Percentiles rank a stretch among this genome's conserved stretches.
Evolutionary conservation across 2,113 vertebrate species (phyloP).

Genomic region (Pedionomus torquatus): DNA sequence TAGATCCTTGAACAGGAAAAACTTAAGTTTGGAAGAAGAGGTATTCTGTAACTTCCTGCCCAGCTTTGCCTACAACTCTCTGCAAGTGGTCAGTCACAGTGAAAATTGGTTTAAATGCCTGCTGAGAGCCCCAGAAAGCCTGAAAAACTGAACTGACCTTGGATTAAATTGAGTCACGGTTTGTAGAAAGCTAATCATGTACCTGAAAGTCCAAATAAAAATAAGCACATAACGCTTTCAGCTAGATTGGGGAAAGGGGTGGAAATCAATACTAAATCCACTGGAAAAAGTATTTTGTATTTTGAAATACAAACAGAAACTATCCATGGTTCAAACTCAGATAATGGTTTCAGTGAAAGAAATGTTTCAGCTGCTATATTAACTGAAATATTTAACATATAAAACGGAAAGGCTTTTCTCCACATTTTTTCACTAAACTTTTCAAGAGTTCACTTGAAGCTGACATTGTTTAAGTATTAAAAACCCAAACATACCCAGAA

Average conservation of each 20-base stretch:
- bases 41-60: background rate
- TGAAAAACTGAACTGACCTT: constrained; percentile 24
- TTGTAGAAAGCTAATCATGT: constrained; percentile 29
- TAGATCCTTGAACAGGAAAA: background rate
- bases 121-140: background rate
- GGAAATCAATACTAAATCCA: constrained; percentile 57
- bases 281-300: constrained; percentile 26
- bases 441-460: background rate
- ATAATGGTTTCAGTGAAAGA: background rate
- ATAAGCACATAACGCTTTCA: constrained; percentile 25
- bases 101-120: background rate
- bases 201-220: constrained; percentile 45
- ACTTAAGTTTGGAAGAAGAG: background rate
- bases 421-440: background rate
- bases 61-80: background rate
- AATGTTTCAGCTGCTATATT: background rate
- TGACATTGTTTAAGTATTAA: background rate
- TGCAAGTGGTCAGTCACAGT: background rate
- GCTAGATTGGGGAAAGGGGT: background rate
- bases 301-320: constrained; percentile 27
- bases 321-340: background rate
- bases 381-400: background rate
- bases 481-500: background rate
- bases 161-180: constrained; percentile 5
- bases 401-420: background rate